Evolutionary conservation across 2,888 invertebrate species (phyloP).

Genomic region (Molanna angustata): DNA sequence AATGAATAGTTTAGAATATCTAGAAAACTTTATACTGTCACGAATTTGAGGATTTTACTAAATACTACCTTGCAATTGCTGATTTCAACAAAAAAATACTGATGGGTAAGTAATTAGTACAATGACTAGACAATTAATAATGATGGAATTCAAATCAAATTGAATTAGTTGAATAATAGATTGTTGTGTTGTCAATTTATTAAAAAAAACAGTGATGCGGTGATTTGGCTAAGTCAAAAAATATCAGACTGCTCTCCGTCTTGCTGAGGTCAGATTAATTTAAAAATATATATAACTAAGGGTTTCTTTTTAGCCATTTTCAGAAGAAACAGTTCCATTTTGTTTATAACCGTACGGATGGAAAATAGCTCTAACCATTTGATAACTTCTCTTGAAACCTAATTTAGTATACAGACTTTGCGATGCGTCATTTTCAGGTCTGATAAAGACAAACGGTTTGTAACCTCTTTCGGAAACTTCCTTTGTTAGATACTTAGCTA

Average conservation of each 20-base stretch:
- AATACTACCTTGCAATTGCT: slow-evolving; percentile 27
- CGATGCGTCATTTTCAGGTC: slow-evolving; percentile 84
- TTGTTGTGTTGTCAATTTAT: slow-evolving; percentile 7
- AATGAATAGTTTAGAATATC: too few relatives aligned
- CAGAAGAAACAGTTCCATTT: slow-evolving; percentile 24
- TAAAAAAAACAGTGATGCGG: slow-evolving; percentile 13
- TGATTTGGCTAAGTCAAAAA: slow-evolving; percentile 29
- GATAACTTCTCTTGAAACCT: slow-evolving; percentile 76
- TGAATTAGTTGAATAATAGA: slow-evolving; percentile 18
- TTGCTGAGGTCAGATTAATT: slow-evolving; percentile 14
- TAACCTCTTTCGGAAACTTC: slow-evolving; percentile 72
- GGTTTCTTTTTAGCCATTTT: slow-evolving; percentile 20
- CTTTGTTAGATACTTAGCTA: slow-evolving; percentile 65
- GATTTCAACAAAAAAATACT: slow-evolving; percentile 19
- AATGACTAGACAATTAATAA: neutral
- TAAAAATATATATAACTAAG: slow-evolving; percentile 11
- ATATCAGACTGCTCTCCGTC: slow-evolving; percentile 15
- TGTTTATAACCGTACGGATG: slow-evolving; percentile 48
- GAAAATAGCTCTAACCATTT: slow-evolving; percentile 77
- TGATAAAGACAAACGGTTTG: slow-evolving; percentile 82
- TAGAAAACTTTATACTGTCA: too few relatives aligned
- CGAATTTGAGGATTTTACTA: slow-evolving; percentile 4
- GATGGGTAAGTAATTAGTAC: slow-evolving; percentile 4
- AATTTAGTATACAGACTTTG: slow-evolving; percentile 79
- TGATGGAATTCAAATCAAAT: too few relatives aligned